Evolutionary conservation across 2,797 vertebrate species (phyloP).

Genomic region (Sebastes alutus): DNA sequence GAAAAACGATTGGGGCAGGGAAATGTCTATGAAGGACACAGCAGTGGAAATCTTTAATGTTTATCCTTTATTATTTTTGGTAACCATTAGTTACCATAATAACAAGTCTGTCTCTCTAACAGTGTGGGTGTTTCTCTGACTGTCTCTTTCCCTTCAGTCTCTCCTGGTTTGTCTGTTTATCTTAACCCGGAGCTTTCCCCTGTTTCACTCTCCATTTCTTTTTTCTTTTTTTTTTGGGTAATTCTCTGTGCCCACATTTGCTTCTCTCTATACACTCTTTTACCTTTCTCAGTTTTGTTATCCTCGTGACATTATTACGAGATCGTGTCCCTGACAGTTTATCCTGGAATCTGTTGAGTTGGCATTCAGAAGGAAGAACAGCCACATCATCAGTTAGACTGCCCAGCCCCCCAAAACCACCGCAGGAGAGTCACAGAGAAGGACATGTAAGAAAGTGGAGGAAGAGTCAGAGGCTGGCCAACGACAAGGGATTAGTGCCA

Average conservation of each 20-base stretch:
- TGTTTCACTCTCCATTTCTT: neutral
- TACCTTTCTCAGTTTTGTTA: neutral
- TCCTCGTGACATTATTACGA: neutral
- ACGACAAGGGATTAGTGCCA: neutral
- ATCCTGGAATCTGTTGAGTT: constrained; percentile 42
- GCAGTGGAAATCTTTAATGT: neutral
- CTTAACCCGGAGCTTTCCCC: neutral
- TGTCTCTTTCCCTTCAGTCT: neutral
- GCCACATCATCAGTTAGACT: constrained; percentile 50
- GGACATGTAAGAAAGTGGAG: neutral
- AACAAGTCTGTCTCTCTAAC: neutral
- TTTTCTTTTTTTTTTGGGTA: neutral
- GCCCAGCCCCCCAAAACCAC: neutral
- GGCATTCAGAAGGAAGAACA: constrained; percentile 23
- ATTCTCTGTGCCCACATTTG: neutral
- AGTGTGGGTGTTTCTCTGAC: neutral
- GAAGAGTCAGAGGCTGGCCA: neutral
- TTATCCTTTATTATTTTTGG: neutral
- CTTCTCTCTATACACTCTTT: neutral
- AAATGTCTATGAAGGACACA: neutral
- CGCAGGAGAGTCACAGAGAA: neutral
- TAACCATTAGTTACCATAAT: neutral
- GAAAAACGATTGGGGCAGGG: neutral
- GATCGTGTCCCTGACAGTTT: neutral
- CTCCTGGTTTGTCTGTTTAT: neutral